Percentiles rank a stretch among this genome's conserved stretches.
phyloP scores from a whole-genome alignment of 2,113 vertebrate genomes.

The Acinonyx jubatus region DNA sequence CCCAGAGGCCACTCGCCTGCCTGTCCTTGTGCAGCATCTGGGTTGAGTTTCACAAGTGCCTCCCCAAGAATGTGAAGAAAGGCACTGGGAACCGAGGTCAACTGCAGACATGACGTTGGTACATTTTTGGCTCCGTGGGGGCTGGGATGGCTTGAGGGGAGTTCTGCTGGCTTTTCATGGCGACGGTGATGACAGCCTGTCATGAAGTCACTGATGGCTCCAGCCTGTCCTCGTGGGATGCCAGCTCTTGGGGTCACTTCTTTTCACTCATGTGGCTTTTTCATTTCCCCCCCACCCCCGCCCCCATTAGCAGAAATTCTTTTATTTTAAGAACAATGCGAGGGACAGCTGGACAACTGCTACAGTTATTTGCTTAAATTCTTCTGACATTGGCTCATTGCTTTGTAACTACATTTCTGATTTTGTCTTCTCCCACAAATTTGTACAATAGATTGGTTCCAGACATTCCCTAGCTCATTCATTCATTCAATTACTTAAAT shows the following conservation, averaged over 20 bases:
- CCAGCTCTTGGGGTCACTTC: background rate
- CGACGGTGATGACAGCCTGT: background rate
- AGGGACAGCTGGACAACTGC: background rate
- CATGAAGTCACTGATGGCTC: background rate
- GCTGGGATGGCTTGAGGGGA: background rate
- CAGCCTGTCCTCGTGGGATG: background rate
- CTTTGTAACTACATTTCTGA: conserved; percentile 17
- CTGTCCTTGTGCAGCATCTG: background rate
- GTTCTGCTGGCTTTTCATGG: background rate
- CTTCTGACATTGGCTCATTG: conserved; percentile 43
- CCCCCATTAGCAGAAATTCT: background rate
- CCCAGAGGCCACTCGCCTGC: rapidly evolving
- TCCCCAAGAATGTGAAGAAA: background rate
- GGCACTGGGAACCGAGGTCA: background rate
- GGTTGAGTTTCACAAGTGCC: background rate
- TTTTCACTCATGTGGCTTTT: conserved; percentile 53
- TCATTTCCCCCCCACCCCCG: background rate
- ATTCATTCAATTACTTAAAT: background rate
- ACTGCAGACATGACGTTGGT: background rate
- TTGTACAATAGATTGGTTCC: background rate
- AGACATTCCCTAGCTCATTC: background rate
- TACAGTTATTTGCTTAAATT: background rate
- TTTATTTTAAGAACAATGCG: conserved; percentile 59
- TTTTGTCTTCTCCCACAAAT: conserved; percentile 45
- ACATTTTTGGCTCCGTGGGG: background rate